These are phyloP conservation scores for Eurystomus glaucurus DNA, from an alignment of 2,797 vertebrate genomes.

Conservation along the genomic window DNA sequence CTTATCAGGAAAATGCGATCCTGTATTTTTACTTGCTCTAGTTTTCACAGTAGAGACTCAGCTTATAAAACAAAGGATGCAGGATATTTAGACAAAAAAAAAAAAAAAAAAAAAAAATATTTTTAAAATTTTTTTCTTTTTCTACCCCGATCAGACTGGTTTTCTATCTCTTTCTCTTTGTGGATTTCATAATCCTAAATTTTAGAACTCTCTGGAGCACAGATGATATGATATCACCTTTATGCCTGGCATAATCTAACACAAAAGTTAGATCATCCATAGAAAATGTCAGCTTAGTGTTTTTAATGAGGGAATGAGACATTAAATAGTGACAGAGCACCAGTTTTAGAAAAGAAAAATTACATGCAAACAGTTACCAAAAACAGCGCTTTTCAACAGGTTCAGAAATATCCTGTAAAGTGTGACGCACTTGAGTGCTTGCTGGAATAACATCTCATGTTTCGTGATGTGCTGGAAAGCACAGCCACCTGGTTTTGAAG, in stretches of 20 bases:
- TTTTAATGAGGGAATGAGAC: neutral
- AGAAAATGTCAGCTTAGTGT: neutral
- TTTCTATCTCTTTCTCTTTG: neutral
- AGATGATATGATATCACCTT: neutral
- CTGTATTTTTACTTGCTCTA: neutral
- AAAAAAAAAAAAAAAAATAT: neutral
- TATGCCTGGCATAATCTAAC: neutral
- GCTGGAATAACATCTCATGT: slow-evolving; percentile 18
- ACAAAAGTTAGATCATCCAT: neutral
- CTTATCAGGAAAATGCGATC: neutral
- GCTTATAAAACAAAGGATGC: neutral
- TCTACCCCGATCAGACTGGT: neutral
- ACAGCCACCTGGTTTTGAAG: slow-evolving; percentile 14
- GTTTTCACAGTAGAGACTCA: neutral
- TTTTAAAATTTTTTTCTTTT: too few species aligned
- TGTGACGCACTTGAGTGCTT: neutral
- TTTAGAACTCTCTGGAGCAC: neutral
- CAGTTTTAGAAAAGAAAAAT: neutral
- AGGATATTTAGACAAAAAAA: neutral
- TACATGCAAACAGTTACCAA: neutral
- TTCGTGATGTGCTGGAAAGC: neutral
- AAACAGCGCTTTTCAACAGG: slow-evolving; percentile 6
- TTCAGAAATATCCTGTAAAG: slow-evolving; percentile 27
- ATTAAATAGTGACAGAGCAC: neutral
- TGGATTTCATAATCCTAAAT: neutral